Conservation (phyloP, 1,140 invertebrate genomes). For the Aphelinus atriplicis region DNA sequence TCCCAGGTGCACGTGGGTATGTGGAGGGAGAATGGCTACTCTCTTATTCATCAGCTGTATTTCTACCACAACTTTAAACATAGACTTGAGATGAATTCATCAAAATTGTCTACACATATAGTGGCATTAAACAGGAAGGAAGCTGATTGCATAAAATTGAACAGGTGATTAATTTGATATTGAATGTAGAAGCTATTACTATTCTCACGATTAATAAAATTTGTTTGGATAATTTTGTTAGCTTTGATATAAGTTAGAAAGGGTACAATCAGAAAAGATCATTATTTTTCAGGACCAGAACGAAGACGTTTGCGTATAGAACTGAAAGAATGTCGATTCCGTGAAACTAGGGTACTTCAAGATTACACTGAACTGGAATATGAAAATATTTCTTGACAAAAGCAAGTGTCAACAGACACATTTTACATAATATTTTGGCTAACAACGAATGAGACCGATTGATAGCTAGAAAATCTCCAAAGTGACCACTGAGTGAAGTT, state of each 20-base stretch:
- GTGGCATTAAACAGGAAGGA: constrained; percentile 97
- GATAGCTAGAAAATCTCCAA: too few species aligned
- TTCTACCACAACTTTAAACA: constrained; percentile 97
- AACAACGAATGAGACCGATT: too few species aligned
- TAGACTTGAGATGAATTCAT: constrained; percentile 88
- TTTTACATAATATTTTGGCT: too few species aligned
- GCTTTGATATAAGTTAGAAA: constrained; percentile 81
- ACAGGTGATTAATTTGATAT: constrained; percentile 66
- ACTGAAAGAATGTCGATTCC: constrained; percentile 88
- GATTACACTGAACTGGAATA: constrained; percentile 98
- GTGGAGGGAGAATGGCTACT: constrained; percentile 98
- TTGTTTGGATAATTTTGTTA: constrained; percentile 49
- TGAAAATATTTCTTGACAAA: constrained; percentile 97
- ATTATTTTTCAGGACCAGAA: constrained; percentile 82
- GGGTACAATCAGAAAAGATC: constrained; percentile 83
- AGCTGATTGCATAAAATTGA: constrained; percentile 88
- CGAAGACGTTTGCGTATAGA: constrained; percentile 81
- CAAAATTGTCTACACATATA: constrained; percentile 90
- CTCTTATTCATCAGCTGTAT: constrained; percentile 93
- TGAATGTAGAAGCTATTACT: too few species aligned
- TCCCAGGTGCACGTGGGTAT: constrained; percentile 93
- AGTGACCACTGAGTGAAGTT: too few species aligned
- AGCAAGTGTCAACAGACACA: constrained; percentile 84
- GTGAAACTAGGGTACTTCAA: constrained; percentile 88
- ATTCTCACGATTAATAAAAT: too few species aligned